phyloP scores from a whole-genome alignment of 2,113 vertebrate species.

The Aphyosemion australe region DNA sequence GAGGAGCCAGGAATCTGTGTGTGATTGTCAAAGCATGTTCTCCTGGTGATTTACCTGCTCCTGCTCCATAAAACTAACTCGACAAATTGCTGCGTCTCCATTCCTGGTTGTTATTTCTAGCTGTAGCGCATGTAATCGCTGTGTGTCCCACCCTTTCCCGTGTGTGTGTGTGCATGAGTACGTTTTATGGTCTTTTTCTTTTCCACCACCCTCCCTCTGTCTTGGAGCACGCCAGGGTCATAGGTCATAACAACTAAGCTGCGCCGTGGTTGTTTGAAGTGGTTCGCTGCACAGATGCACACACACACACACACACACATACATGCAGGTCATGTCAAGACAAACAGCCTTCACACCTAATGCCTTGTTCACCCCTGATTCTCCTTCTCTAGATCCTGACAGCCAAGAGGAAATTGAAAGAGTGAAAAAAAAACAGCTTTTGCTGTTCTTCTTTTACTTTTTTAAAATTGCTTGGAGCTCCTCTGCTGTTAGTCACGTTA shows the following conservation, averaged over 20 bases:
- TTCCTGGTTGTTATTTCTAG: conserved; percentile 49
- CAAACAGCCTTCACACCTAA: conserved; percentile 62
- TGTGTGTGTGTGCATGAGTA: conserved; percentile 13
- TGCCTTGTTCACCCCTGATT: conserved; percentile 59
- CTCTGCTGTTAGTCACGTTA: conserved; percentile 46
- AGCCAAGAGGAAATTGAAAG: conserved; percentile 25
- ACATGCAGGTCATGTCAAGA: conserved; percentile 65
- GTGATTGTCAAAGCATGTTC: conserved; percentile 13
- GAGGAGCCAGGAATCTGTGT: background rate
- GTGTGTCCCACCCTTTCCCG: conserved; percentile 34
- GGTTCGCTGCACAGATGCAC: conserved; percentile 57
- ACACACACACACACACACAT: background rate
- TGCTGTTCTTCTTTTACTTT: conserved; percentile 2
- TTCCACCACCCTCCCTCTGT: conserved; percentile 52
- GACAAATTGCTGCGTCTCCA: conserved; percentile 57
- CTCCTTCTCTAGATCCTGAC: conserved; percentile 57
- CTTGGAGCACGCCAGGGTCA: conserved; percentile 73
- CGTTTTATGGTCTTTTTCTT: conserved; percentile 33
- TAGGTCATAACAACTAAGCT: conserved; percentile 71
- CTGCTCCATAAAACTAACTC: conserved; percentile 56
- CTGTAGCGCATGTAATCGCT: conserved; percentile 56
- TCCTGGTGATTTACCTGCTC: conserved; percentile 43
- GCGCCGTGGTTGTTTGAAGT: conserved; percentile 66
- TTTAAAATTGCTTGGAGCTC: conserved; percentile 38
- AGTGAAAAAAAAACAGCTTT: conserved; percentile 18